Percentiles rank a stretch among this genome's conserved stretches.
Conservation (phyloP, 2,888 invertebrate species). For the Hemistola chrysoprasaria region DNA sequence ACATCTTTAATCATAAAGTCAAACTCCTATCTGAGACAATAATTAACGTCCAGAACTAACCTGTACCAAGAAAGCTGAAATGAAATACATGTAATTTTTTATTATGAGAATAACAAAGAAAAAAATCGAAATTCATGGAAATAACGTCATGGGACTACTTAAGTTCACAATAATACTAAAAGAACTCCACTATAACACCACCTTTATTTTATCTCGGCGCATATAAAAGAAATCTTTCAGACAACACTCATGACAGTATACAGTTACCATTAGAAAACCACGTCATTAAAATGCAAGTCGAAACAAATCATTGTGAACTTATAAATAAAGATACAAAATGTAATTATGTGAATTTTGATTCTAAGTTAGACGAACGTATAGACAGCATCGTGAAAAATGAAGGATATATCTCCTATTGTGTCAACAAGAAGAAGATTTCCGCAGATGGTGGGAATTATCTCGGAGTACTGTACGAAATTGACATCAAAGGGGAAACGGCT, state of each 20-base stretch:
- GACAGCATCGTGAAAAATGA: conserved; percentile 30
- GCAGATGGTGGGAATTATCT: conserved; percentile 52
- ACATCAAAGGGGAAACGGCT: conserved; percentile 45
- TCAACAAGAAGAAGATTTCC: conserved; percentile 29
- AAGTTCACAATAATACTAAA: conserved; percentile 9
- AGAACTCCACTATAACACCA: conserved; percentile 6
- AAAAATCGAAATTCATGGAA: too few relatives aligned
- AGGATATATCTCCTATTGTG: conserved; percentile 34
- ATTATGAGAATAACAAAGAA: too few relatives aligned
- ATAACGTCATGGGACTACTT: too few relatives aligned
- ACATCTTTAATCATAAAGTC: too few relatives aligned
- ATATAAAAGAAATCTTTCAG: conserved; percentile 5
- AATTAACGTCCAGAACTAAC: too few relatives aligned
- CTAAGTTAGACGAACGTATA: conserved; percentile 27
- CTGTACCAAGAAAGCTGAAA: too few relatives aligned
- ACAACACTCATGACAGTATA: too few relatives aligned
- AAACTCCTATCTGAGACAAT: too few relatives aligned
- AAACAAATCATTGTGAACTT: conserved; percentile 11
- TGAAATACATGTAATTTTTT: too few relatives aligned
- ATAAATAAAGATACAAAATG: conserved; percentile 1
- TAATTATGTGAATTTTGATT: background rate
- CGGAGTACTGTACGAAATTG: conserved; percentile 43
- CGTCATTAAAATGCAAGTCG: conserved; percentile 11
- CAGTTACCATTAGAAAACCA: too few relatives aligned
- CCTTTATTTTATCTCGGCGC: conserved; percentile 1